Conservation (phyloP, 2,113 vertebrate species). For the Psettodes erumei region DNA sequence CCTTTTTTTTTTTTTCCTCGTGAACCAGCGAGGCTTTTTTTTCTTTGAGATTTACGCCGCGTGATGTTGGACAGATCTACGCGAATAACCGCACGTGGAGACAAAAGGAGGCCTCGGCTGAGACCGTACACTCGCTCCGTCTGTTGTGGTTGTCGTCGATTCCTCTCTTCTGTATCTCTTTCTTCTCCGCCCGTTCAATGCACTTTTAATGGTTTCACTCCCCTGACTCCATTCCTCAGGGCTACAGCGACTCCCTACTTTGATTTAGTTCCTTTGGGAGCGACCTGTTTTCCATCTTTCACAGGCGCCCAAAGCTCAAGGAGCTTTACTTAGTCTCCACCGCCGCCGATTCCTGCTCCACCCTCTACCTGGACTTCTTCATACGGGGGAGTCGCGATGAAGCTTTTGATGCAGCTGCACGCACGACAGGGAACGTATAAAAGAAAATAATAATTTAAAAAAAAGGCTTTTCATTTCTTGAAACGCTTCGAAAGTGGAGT, state of each 20-base stretch:
- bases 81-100: conserved; percentile 52
- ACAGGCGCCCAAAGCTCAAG: conserved; percentile 27
- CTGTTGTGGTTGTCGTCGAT: conserved; percentile 63
- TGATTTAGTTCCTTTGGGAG: conserved; percentile 57
- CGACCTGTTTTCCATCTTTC: conserved; percentile 62
- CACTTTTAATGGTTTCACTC: conserved; percentile 66
- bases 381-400: conserved; percentile 19
- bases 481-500: no score
- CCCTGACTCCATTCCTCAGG: conserved; percentile 49
- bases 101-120: no score
- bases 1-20: no score
- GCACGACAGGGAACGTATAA: conserved; percentile 20
- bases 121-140: not conserved
- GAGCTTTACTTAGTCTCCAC: conserved; percentile 24
- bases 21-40: conserved; percentile 16
- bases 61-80: conserved; percentile 72
- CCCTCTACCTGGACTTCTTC: conserved; percentile 51
- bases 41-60: conserved; percentile 58
- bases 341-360: conserved; percentile 42
- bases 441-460: no score
- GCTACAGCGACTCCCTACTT: conserved; percentile 51
- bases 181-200: conserved; percentile 40
- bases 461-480: no score
- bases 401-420: conserved; percentile 52
- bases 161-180: conserved; percentile 52